Conservation (phyloP, 2,888 invertebrate genomes). For the Ennomos fuscantarius region DNA sequence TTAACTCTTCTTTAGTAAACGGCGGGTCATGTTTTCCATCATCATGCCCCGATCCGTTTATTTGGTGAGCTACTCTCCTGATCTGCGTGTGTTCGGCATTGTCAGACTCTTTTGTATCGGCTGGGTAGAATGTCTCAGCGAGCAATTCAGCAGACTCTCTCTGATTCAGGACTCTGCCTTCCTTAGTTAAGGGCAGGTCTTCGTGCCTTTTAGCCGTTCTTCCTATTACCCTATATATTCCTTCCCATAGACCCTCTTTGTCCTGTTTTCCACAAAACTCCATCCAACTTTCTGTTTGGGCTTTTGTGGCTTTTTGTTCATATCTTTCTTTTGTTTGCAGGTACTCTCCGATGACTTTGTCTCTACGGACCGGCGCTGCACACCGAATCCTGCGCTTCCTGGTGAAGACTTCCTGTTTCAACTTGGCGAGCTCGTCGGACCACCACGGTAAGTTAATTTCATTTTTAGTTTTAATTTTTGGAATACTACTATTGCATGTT, state of each 20-base stretch:
- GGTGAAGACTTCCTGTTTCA: background rate
- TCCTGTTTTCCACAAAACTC: background rate
- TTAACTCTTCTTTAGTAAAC: background rate
- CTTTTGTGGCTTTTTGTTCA: background rate
- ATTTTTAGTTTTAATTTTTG: constrained; percentile 1
- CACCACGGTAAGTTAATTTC: background rate
- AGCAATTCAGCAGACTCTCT: background rate
- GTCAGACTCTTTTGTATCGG: no score
- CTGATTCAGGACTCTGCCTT: background rate
- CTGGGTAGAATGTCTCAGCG: no score
- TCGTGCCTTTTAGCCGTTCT: background rate
- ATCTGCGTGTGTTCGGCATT: no score
- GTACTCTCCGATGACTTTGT: background rate
- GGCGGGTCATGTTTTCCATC: background rate
- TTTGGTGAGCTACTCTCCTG: no score
- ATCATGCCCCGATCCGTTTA: background rate
- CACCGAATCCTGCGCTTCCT: background rate
- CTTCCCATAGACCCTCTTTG: background rate
- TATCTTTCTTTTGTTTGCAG: background rate
- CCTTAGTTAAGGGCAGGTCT: background rate
- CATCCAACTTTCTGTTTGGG: background rate
- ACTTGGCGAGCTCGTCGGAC: background rate
- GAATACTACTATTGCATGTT: constrained; percentile 22
- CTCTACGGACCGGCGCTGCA: background rate
- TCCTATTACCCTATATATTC: no score